Evolutionary conservation across 2,113 vertebrate genomes (phyloP), one percentile per base, ranked within the genome.

Genomic region (Rhabdomys dilectus): DNA sequence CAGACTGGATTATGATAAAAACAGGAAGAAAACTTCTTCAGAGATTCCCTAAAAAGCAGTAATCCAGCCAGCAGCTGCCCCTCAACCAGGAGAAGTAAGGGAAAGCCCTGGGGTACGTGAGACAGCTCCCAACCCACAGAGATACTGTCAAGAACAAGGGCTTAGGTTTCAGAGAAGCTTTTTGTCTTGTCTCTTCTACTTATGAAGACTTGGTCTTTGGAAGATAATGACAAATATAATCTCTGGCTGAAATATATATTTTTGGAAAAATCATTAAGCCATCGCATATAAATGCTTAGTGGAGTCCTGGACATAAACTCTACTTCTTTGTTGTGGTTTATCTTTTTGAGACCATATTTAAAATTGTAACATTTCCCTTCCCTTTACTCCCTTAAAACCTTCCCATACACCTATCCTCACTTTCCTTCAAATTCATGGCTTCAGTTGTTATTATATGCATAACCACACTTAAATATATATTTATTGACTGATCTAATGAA

Each of bases 381-480:
- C 22, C 3, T 45, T 31, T 45, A 8, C 39, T 85, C 58, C 58
- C 24, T 64, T 26, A 16, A 10, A 5, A 31, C 26, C 39, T 26
- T 85, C 39, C 24, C 13, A 6, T 62, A 84, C 2, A 15, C 56
- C 24, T 26, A 16, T 19, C 39, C 56, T 26, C 81, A 62, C 60
- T 85, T 39, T 85, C 22, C 81, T 17, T 62, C n/a, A 84, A 62
- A 62, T 84, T 84, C 7, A 42, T 62, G 56, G 81, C n/a, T 62
- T 84, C 39, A 45, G 26, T 31, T 42, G 15, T 62, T 45, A 60
- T 42, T 29, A 13, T 22, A 42, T 42, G 39, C 24, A 64, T 11
- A 45, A 66, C 39, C 91, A 42, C 70, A 89, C 36, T 56, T 93
- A 53, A 72, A 89, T 90, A 91, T 26, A 42, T 62, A 94, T 70